phyloP scores from a whole-genome alignment of 2,888 invertebrate genomes.

The Drosophila neotestacea region DNA sequence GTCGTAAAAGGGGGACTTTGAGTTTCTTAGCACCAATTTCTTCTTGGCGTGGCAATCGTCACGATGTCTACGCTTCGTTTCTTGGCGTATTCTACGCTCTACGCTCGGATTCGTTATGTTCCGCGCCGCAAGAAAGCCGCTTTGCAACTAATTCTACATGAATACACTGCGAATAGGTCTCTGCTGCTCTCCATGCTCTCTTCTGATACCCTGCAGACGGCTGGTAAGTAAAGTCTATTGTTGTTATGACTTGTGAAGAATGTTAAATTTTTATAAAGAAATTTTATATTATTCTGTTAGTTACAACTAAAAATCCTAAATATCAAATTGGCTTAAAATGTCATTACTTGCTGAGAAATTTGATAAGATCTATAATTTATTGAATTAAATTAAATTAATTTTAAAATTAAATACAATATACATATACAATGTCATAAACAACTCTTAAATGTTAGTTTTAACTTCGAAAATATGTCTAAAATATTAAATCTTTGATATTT shows the following conservation, averaged over 20 bases:
- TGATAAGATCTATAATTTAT: too few relatives aligned
- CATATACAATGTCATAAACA: too few relatives aligned
- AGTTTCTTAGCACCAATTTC: slow-evolving; percentile 66
- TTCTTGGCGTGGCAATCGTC: slow-evolving; percentile 62
- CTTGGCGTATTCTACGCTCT: slow-evolving; percentile 22
- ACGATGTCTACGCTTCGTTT: slow-evolving; percentile 36
- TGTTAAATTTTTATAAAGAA: background rate
- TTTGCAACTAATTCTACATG: slow-evolving; percentile 76
- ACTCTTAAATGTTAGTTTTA: too few relatives aligned
- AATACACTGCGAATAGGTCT: slow-evolving; percentile 37
- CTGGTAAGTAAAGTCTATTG: background rate
- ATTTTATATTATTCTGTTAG: too few relatives aligned
- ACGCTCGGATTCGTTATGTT: slow-evolving; percentile 36
- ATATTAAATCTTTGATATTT: too few relatives aligned
- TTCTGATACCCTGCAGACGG: slow-evolving; percentile 29
- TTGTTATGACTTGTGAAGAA: background rate
- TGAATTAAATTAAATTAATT: too few relatives aligned
- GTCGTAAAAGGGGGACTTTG: slow-evolving; percentile 11
- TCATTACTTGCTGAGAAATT: too few relatives aligned
- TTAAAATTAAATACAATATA: too few relatives aligned
- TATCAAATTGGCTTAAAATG: too few relatives aligned
- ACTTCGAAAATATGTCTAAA: too few relatives aligned
- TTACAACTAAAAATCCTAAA: too few relatives aligned
- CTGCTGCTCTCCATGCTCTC: slow-evolving; percentile 38
- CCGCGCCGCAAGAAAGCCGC: slow-evolving; percentile 71